Conservation (phyloP, 2,113 vertebrate species). For the Lycaon pictus region DNA sequence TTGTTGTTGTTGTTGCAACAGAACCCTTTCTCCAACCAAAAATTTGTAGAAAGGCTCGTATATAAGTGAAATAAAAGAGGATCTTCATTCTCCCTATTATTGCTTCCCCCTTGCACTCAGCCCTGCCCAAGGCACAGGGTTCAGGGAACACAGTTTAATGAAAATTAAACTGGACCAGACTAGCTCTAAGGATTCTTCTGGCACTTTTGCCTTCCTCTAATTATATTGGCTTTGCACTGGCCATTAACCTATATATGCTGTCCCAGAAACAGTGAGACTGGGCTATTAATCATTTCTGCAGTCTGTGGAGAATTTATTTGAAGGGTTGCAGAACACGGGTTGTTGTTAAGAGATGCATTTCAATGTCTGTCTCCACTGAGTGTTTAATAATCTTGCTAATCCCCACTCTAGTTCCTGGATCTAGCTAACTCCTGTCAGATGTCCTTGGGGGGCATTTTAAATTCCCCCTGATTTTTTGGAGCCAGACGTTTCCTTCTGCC, state of each 20-base stretch:
- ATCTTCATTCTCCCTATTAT: conserved; percentile 19
- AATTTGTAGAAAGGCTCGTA: conserved; percentile 29
- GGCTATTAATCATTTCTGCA: conserved; percentile 69
- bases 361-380: conserved; percentile 77
- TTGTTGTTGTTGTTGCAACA: background rate
- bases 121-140: background rate
- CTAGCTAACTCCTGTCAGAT: conserved; percentile 76
- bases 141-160: conserved; percentile 36
- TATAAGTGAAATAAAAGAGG: conserved; percentile 34
- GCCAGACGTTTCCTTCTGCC: conserved; percentile 75
- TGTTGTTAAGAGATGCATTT: conserved; percentile 76
- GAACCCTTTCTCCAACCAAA: conserved; percentile 37
- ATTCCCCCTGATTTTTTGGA: conserved; percentile 79
- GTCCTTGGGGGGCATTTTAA: conserved; percentile 77
- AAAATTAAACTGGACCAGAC: conserved; percentile 27
- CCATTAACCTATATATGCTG: conserved; percentile 68
- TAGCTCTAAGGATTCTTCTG: conserved; percentile 57
- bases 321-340: conserved; percentile 64
- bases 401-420: conserved; percentile 76
- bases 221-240: conserved; percentile 53
- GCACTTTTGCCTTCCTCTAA: conserved; percentile 41
- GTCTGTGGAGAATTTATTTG: conserved; percentile 66
- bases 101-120: background rate
- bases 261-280: conserved; percentile 61
- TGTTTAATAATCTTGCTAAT: conserved; percentile 85